phyloP scores from a whole-genome alignment of 2,113 vertebrate species.

The Amia ocellicauda region DNA sequence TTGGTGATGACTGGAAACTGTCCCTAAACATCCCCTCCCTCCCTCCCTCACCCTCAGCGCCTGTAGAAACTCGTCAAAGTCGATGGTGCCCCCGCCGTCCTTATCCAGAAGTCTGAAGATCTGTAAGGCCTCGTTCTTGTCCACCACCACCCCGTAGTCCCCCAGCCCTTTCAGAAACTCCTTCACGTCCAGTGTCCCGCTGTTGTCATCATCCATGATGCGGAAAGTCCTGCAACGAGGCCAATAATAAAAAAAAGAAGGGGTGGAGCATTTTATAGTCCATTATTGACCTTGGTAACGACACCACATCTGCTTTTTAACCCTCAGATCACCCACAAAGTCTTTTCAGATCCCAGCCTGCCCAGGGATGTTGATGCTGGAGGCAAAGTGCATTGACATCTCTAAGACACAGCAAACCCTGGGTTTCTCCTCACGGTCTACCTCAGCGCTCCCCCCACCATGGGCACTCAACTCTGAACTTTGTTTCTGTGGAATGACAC shows the following conservation, averaged over 20 bases:
- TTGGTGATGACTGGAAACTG: too few relatives aligned
- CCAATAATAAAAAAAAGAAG: neutral
- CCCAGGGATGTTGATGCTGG: too few relatives aligned
- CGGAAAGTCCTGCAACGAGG: conserved; percentile 52
- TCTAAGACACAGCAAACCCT: too few relatives aligned
- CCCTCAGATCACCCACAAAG: too few relatives aligned
- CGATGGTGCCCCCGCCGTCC: conserved; percentile 49
- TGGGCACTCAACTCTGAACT: too few relatives aligned
- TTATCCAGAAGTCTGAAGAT: conserved; percentile 57
- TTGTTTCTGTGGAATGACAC: neutral
- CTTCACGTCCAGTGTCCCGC: conserved; percentile 42
- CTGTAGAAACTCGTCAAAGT: conserved; percentile 64
- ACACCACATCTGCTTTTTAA: too few relatives aligned
- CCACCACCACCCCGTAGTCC: conserved; percentile 47
- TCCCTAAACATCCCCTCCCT: too few relatives aligned
- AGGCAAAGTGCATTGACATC: too few relatives aligned
- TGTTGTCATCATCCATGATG: conserved; percentile 59
- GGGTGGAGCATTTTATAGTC: neutral
- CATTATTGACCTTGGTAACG: too few relatives aligned
- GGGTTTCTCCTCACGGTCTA: too few relatives aligned
- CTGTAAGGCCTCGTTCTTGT: conserved; percentile 31
- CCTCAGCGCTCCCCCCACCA: too few relatives aligned
- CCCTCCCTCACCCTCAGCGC: conserved; percentile 60
- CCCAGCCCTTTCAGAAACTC: conserved; percentile 60
- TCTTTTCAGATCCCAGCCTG: too few relatives aligned